These are phyloP conservation scores for Chaetogeoica ovagalla DNA, from an alignment of 2,888 invertebrate species.

Conservation along the genomic window DNA sequence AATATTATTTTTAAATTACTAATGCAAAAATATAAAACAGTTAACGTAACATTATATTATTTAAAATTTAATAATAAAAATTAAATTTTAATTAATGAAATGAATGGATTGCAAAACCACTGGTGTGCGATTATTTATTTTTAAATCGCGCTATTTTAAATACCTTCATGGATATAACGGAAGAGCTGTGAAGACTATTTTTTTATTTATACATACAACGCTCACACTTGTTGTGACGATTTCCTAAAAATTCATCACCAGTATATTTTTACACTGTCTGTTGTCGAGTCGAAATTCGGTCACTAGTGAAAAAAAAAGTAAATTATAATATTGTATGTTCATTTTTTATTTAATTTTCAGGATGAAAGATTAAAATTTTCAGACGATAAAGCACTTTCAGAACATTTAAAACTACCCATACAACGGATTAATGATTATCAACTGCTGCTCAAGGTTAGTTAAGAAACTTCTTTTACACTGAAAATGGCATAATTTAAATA, in stretches of 20 bases:
- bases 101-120: not conserved
- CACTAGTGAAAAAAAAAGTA: slow-evolving; percentile 28
- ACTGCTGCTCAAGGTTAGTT: slow-evolving; percentile 78
- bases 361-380: slow-evolving; percentile 79
- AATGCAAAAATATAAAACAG: not conserved
- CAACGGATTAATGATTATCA: slow-evolving; percentile 97
- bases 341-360: slow-evolving; percentile 62
- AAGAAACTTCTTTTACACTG: not conserved
- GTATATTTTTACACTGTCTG: slow-evolving; percentile 52
- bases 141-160: slow-evolving; percentile 46
- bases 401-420: slow-evolving; percentile 90
- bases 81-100: slow-evolving; percentile 15
- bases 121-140: slow-evolving; percentile 49
- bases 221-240: slow-evolving; percentile 51
- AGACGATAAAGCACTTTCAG: slow-evolving; percentile 86
- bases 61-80: not conserved
- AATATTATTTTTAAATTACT: not conserved
- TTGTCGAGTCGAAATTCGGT: slow-evolving; percentile 52
- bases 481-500: not conserved
- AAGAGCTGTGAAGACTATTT: slow-evolving; percentile 45
- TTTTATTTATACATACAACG: slow-evolving; percentile 32
- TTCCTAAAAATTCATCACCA: slow-evolving; percentile 51
- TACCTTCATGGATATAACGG: slow-evolving; percentile 38
- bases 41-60: not conserved
- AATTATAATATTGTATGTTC: slow-evolving; percentile 6